phyloP scores from a whole-genome alignment of 2,113 vertebrate species.

The Genyomyrus donnyi region DNA sequence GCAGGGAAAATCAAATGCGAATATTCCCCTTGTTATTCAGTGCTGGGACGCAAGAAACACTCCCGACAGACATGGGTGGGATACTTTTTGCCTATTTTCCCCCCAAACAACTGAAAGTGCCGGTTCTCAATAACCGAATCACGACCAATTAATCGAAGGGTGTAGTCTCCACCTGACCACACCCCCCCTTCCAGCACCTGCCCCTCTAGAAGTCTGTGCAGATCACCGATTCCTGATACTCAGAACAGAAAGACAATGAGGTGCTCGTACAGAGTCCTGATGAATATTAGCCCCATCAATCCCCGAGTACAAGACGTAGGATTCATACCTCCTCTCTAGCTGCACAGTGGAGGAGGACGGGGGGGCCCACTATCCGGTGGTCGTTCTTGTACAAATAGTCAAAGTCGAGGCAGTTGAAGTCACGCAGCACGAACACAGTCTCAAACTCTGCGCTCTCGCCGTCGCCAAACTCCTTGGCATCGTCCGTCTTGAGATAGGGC shows the following conservation, averaged over 20 bases:
- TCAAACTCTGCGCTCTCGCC: constrained; percentile 79
- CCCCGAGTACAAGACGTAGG: not conserved
- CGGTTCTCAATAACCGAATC: not conserved
- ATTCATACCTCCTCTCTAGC: constrained; percentile 68
- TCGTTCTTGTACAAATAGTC: constrained; percentile 73
- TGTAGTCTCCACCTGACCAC: not conserved
- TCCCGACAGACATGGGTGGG: too few relatives aligned
- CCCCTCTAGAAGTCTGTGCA: not conserved
- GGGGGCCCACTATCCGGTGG: constrained; percentile 82
- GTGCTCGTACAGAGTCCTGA: not conserved
- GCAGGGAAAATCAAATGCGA: not conserved
- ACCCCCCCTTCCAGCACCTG: not conserved
- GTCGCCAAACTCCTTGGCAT: constrained; percentile 70
- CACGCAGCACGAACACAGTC: constrained; percentile 73
- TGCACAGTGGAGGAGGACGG: constrained; percentile 77
- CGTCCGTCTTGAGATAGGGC: constrained; percentile 69
- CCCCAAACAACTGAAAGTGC: not conserved
- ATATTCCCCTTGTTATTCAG: not conserved
- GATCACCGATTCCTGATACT: not conserved
- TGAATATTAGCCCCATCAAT: not conserved
- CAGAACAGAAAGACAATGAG: too few relatives aligned
- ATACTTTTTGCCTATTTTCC: not conserved
- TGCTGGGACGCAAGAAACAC: not conserved
- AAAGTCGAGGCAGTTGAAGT: constrained; percentile 75
- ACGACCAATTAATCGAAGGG: too few relatives aligned